phyloP scores from a whole-genome alignment of 2,888 invertebrate genomes.

The Scaptomyza tumidula region DNA sequence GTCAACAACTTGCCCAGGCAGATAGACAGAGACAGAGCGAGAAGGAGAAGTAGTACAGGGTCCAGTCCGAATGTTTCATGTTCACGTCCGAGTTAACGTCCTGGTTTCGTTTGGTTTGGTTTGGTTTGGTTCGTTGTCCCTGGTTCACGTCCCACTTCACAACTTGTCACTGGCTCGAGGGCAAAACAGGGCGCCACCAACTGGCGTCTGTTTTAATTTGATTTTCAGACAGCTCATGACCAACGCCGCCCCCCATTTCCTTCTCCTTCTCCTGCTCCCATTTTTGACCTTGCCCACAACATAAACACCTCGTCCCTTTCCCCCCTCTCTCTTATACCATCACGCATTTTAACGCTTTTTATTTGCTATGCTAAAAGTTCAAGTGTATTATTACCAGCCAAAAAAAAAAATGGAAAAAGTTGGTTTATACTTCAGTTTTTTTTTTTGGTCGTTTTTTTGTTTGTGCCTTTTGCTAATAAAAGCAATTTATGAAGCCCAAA shows the following conservation, averaged over 20 bases:
- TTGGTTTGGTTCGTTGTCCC: not conserved
- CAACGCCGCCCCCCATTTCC: not conserved
- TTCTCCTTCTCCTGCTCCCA: not conserved
- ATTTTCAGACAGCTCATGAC: slow-evolving; percentile 61
- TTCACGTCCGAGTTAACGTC: slow-evolving; percentile 13
- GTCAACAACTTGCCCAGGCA: slow-evolving; percentile 74
- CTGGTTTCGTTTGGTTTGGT: not conserved
- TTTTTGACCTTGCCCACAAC: slow-evolving; percentile 5
- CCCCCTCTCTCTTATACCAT: not conserved
- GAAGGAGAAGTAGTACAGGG: not conserved
- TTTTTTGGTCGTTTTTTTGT: slow-evolving; percentile 29
- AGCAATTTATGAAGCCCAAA: slow-evolving; percentile 80
- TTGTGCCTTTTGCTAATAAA: slow-evolving; percentile 70
- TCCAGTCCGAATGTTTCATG: slow-evolving; percentile 15
- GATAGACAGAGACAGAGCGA: not conserved
- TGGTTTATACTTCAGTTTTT: slow-evolving; percentile 51
- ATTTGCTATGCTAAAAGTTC: slow-evolving; percentile 79
- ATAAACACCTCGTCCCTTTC: not conserved
- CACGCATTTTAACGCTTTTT: slow-evolving; percentile 73
- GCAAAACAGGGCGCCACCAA: slow-evolving; percentile 54
- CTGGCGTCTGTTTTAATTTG: slow-evolving; percentile 74
- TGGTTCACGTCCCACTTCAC: slow-evolving; percentile 52
- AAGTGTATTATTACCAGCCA: slow-evolving; percentile 73
- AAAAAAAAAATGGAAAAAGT: slow-evolving; percentile 27
- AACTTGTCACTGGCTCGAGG: slow-evolving; percentile 78